Evolutionary conservation across 1,140 invertebrate species (phyloP), one percentile per base, ranked within the genome.

Genomic region (Apis cerana): DNA sequence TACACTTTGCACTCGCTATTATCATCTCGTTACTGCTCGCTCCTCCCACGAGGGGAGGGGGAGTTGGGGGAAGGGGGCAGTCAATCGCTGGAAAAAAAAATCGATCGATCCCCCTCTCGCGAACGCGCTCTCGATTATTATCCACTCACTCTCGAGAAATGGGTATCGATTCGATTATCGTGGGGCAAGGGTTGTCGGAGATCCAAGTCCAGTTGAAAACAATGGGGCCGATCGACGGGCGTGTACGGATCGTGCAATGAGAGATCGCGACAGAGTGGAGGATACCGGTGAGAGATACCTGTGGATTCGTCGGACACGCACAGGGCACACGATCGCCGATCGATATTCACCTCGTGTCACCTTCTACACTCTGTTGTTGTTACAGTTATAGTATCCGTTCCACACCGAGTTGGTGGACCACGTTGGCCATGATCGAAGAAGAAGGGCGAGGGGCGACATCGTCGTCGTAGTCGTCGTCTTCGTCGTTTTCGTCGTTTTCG

Each of bases 241-340:
- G 80, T 74, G n/a, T 43, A 23, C 17, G 43, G 33, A 33, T 62
- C 15, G 43, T 21, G 33, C 1, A 69, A 10, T 43, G 48, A 33
- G 33, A 33, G 58, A 71, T 23, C 43, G 61, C 52, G 61, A 8
- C 13, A 11, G 54, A 59, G 33, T 1, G 27, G 17, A 33, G 50
- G 65, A 52, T 48, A 23, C 48, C 58, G n/a, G 54, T 10, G 13
- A 52, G 13, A 52, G 79, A n/a, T 88, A 88, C 87, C 87, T 88
- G 87, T 88, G 86, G 87, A 88, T 88, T 88, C 86, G 33, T 43
- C 33, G 33, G 33, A 33, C 33, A 43, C 33, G 5, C 80, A 48
- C 54, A 19, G 58, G 21, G 64, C n/a, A 33, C 19, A 62, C 54
- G 82, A 87, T 75, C 58, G 56, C 33, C 84, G 76, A 78, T 78